phyloP scores from a whole-genome alignment of 2,888 invertebrate species.

The Gortyna flavago region DNA sequence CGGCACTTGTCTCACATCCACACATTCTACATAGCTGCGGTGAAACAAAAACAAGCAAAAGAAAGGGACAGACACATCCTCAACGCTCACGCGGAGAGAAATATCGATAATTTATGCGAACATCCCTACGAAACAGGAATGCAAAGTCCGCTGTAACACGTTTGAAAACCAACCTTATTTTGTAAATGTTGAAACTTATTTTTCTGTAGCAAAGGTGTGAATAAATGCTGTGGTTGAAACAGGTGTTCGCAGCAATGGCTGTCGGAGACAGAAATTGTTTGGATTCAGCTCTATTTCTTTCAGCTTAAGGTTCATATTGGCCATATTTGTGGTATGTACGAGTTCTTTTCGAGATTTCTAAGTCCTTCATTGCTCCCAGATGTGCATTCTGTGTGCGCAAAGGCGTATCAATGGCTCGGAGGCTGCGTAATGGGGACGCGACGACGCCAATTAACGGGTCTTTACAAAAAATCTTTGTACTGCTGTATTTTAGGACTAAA shows the following conservation, averaged over 20 bases:
- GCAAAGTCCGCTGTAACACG: conserved; percentile 69
- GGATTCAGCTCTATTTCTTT: conserved; percentile 53
- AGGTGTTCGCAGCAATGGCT: conserved; percentile 87
- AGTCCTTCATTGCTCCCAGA: conserved; percentile 87
- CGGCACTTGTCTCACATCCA: conserved; percentile 80
- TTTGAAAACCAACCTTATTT: conserved; percentile 67
- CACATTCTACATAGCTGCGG: conserved; percentile 78
- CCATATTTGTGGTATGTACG: not conserved
- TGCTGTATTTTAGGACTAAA: conserved; percentile 61
- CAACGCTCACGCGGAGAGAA: conserved; percentile 81
- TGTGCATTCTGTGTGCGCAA: conserved; percentile 86
- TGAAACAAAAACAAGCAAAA: conserved; percentile 87
- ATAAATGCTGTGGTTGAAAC: conserved; percentile 87
- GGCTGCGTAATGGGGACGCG: conserved; percentile 82
- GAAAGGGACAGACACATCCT: conserved; percentile 83
- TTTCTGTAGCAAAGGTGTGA: conserved; percentile 62
- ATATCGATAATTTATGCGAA: conserved; percentile 90
- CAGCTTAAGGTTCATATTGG: conserved; percentile 54
- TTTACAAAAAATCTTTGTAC: conserved; percentile 72
- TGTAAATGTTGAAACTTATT: conserved; percentile 39
- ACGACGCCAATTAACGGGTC: conserved; percentile 84
- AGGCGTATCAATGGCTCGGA: conserved; percentile 84
- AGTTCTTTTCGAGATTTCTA: conserved; percentile 67
- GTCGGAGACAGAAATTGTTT: conserved; percentile 50
- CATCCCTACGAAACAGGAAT: conserved; percentile 89